A percentile compares a stretch with the other conserved stretches of the same genome.
These are phyloP conservation scores for Potamarius usumacintae DNA, from an alignment of 2,113 vertebrate genomes.

Conservation along the genomic window DNA sequence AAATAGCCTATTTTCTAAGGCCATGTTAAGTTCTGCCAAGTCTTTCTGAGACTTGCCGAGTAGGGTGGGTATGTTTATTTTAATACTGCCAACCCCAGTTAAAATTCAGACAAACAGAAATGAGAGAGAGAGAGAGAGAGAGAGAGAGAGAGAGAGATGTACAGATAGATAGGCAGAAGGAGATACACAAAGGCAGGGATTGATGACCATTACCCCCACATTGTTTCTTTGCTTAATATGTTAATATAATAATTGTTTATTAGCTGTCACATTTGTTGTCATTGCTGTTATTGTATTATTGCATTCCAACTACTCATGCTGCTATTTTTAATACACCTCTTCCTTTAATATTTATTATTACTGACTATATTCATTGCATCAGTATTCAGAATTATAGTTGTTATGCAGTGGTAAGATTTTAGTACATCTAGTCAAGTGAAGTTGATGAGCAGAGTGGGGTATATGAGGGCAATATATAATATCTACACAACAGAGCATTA, in stretches of 20 bases:
- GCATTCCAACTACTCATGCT: not conserved
- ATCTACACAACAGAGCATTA: too few species aligned
- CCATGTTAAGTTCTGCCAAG: conserved; percentile 50
- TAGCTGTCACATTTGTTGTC: not conserved
- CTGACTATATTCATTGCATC: not conserved
- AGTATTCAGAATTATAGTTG: not conserved
- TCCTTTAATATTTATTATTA: not conserved
- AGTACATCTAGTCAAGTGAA: not conserved
- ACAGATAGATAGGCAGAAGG: not conserved
- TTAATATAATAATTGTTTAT: not conserved
- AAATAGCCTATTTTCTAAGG: conserved; percentile 42
- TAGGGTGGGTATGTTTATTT: conserved; percentile 28
- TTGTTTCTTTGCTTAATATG: not conserved
- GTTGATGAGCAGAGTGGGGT: not conserved
- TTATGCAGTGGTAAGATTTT: not conserved
- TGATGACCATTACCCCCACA: not conserved
- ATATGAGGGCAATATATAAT: too few species aligned
- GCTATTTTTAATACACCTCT: not conserved
- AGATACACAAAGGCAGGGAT: not conserved
- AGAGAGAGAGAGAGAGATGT: not conserved
- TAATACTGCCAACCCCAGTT: conserved; percentile 12
- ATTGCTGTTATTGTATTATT: not conserved
- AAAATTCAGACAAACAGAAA: conserved; percentile 12
- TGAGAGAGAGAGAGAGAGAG: conserved; percentile 8
- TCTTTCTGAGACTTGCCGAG: conserved; percentile 29